Percentiles rank a stretch among this genome's conserved stretches.
phyloP scores from a whole-genome alignment of 2,797 vertebrate species.

The Vireo griseus region DNA sequence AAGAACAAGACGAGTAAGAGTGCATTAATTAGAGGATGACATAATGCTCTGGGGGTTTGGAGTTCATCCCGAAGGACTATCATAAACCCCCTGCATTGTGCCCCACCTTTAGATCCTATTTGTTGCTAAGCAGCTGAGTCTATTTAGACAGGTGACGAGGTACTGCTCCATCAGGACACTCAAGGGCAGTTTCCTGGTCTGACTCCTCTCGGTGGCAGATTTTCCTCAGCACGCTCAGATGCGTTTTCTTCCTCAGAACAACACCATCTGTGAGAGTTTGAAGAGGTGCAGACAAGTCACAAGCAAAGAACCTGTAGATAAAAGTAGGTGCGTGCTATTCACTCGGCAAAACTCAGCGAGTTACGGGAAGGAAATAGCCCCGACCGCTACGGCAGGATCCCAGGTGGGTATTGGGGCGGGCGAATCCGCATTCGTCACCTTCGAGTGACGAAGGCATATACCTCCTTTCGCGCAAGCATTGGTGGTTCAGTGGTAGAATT shows the following conservation, averaged over 20 bases:
- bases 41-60: neutral
- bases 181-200: neutral
- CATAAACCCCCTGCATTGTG: neutral
- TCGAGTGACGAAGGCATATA: fast-evolving
- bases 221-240: neutral
- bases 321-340: neutral
- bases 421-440: fast-evolving
- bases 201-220: no score
- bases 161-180: neutral
- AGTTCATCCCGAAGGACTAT: neutral
- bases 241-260: neutral
- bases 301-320: neutral
- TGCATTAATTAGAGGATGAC: neutral
- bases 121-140: neutral
- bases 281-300: neutral
- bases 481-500: constrained; percentile 72
- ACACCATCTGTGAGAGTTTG: neutral
- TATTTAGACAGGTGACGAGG: neutral
- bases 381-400: fast-evolving
- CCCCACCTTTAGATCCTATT: neutral
- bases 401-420: fast-evolving
- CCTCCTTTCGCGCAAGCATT: fast-evolving
- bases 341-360: neutral
- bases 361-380: neutral
- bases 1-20: neutral